phyloP scores from a whole-genome alignment of 2,888 invertebrate species.

The Chromoteleia sp. region DNA sequence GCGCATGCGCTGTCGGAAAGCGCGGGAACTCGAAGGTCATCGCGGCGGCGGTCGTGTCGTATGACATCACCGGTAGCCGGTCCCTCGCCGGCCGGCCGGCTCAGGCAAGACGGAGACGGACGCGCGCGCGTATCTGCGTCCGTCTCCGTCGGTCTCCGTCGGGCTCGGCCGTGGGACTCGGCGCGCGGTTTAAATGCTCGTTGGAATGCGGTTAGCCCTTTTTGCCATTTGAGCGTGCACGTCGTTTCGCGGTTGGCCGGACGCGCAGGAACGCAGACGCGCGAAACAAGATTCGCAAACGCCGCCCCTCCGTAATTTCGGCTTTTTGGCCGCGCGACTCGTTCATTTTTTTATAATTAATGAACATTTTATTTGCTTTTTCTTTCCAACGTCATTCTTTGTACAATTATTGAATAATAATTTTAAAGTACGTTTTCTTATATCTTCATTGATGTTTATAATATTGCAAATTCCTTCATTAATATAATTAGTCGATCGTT shows the following conservation, averaged over 20 bases:
- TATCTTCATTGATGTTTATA: not conserved
- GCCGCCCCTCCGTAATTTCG: constrained; percentile 16
- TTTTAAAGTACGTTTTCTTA: not conserved
- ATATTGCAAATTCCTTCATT: too few species aligned
- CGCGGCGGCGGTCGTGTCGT: constrained; percentile 72
- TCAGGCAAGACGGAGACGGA: constrained; percentile 8
- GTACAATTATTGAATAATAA: not conserved
- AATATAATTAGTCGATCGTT: too few species aligned
- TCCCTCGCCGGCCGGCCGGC: constrained; percentile 68
- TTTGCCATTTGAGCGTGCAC: constrained; percentile 78
- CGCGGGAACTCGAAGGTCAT: constrained; percentile 83
- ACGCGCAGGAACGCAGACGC: constrained; percentile 66
- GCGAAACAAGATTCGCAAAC: constrained; percentile 53
- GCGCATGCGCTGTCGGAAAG: constrained; percentile 77
- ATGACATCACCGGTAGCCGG: constrained; percentile 80
- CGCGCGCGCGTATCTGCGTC: constrained; percentile 1
- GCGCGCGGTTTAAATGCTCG: constrained; percentile 82
- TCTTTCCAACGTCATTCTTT: not conserved
- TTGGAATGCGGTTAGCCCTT: constrained; percentile 83
- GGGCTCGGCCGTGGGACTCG: constrained; percentile 81
- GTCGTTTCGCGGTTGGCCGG: constrained; percentile 61
- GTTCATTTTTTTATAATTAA: not conserved
- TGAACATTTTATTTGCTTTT: constrained; percentile 5
- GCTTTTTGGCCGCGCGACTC: not conserved
- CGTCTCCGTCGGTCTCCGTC: constrained; percentile 61